Percentiles rank a stretch among this genome's conserved stretches.
Conservation (phyloP, 2,797 vertebrate species). For the Vipera latastei region DNA sequence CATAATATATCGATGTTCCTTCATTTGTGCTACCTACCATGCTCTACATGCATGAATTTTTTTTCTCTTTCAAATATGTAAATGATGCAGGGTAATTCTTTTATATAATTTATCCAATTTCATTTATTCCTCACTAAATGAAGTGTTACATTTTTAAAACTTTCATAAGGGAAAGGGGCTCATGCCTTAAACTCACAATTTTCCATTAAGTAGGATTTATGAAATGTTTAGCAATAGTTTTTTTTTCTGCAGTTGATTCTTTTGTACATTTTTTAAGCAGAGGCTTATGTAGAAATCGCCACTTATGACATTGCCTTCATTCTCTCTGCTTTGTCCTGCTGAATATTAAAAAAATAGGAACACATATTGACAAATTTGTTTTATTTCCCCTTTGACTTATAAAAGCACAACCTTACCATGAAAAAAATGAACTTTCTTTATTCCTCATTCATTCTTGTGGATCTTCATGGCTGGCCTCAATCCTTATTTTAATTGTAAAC, state of each 20-base stretch:
- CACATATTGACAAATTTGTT: conserved; percentile 5
- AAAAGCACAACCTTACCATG: conserved; percentile 63
- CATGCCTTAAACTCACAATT: conserved; percentile 55
- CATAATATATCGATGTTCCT: conserved; percentile 46
- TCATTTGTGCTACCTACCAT: conserved; percentile 40
- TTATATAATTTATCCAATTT: conserved; percentile 37
- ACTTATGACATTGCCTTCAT: not conserved
- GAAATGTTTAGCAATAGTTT: conserved; percentile 30
- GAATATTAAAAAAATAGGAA: not conserved
- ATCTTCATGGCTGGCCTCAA: conserved; percentile 70
- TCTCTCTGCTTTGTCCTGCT: conserved; percentile 18
- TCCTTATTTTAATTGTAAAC: conserved; percentile 73
- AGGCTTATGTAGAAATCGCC: not conserved
- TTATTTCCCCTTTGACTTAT: conserved; percentile 49
- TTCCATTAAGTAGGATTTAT: conserved; percentile 35
- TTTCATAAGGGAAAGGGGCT: conserved; percentile 25
- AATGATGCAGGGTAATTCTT: conserved; percentile 39
- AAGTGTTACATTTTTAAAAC: conserved; percentile 15
- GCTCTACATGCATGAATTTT: conserved; percentile 11
- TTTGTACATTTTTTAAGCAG: not conserved
- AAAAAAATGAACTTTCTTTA: conserved; percentile 57
- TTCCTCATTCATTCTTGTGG: conserved; percentile 68
- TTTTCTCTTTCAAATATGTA: conserved; percentile 25
- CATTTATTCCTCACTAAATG: not conserved
- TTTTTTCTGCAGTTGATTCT: conserved; percentile 7